Conservation (phyloP, 2,888 invertebrate species). For the Morpho helenor region DNA sequence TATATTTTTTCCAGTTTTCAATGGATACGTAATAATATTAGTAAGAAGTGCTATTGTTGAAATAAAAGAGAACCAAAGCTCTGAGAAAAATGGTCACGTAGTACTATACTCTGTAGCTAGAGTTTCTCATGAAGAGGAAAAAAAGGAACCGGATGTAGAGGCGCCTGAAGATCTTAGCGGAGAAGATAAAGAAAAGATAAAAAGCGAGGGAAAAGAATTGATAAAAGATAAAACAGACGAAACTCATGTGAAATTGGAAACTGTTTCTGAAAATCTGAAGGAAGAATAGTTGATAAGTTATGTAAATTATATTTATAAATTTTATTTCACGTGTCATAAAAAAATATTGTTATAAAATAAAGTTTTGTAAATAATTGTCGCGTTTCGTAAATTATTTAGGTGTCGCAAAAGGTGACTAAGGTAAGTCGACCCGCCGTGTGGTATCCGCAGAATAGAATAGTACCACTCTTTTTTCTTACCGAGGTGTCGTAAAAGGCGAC, state of each 20-base stretch:
- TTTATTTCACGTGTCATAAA: too few relatives aligned
- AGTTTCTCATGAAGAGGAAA: slow-evolving; percentile 12
- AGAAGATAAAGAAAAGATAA: slow-evolving; percentile 1
- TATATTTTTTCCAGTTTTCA: slow-evolving; percentile 44
- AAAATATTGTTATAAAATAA: too few relatives aligned
- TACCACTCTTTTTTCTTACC: too few relatives aligned
- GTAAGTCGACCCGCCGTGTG: too few relatives aligned
- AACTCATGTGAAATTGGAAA: slow-evolving; percentile 31
- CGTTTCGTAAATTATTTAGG: too few relatives aligned
- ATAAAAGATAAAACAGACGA: slow-evolving; percentile 10
- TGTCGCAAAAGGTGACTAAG: too few relatives aligned
- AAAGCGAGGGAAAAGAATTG: slow-evolving; percentile 5
- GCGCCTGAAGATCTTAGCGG: slow-evolving; percentile 21
- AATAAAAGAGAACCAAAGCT: slow-evolving; percentile 38
- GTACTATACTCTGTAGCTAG: slow-evolving; percentile 26
- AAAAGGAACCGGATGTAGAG: slow-evolving; percentile 25
- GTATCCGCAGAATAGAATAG: too few relatives aligned
- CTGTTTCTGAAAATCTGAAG: slow-evolving; percentile 34
- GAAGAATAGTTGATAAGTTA: slow-evolving; percentile 20
- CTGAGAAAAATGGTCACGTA: slow-evolving; percentile 29
- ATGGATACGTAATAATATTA: slow-evolving; percentile 48
- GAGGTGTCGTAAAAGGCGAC: too few relatives aligned
- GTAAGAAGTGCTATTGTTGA: slow-evolving; percentile 54
- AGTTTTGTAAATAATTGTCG: too few relatives aligned
- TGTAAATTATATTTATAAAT: not conserved